Percentiles rank a stretch among this genome's conserved stretches.
phyloP scores from a whole-genome alignment of 2,888 invertebrate genomes.

The Prenolepis imparis region DNA sequence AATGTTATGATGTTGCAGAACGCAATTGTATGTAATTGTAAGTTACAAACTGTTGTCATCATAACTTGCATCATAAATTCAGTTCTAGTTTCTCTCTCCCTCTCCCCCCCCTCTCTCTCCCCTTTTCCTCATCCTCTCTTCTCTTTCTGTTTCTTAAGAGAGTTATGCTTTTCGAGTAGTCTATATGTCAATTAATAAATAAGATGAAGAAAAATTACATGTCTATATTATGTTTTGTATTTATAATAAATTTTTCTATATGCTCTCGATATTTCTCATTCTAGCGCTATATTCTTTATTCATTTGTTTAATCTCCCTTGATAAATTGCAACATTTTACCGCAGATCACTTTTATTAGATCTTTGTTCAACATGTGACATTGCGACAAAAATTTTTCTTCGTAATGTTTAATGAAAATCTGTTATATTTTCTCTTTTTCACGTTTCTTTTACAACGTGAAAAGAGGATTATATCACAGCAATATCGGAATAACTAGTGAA shows the following conservation, averaged over 20 bases:
- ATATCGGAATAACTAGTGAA: background rate
- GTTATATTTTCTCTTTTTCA: background rate
- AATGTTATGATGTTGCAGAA: slow-evolving; percentile 17
- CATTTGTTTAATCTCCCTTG: slow-evolving; percentile 17
- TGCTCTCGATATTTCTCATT: background rate
- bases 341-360: background rate
- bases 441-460: background rate
- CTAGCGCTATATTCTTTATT: background rate
- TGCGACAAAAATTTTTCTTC: background rate
- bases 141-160: background rate
- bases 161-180: slow-evolving; percentile 12
- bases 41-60: slow-evolving; percentile 44
- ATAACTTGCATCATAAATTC: slow-evolving; percentile 38
- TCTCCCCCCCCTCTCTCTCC: background rate
- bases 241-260: background rate
- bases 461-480: background rate
- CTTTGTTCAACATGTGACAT: background rate
- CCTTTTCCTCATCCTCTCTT: background rate
- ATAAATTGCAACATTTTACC: background rate
- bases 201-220: slow-evolving; percentile 18
- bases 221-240: slow-evolving; percentile 1
- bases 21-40: slow-evolving; percentile 41
- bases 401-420: background rate
- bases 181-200: slow-evolving; percentile 21
- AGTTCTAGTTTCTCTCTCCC: slow-evolving; percentile 10